Conservation (phyloP, 2,113 vertebrate genomes). For the Sardina pilchardus region DNA sequence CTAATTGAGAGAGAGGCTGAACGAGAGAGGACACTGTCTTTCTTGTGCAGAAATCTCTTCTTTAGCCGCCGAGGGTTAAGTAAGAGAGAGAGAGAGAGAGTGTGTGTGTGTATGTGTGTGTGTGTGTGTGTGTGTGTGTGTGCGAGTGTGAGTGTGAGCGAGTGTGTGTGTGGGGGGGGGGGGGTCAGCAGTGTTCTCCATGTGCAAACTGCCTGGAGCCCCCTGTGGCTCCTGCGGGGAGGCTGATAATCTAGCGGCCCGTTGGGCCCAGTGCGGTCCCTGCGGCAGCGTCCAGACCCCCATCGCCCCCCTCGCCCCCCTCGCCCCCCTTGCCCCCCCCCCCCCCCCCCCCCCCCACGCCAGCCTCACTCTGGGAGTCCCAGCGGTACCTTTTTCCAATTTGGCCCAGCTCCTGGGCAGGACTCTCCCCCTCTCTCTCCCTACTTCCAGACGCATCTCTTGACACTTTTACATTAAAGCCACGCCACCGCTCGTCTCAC, state of each 20-base stretch:
- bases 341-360: background rate
- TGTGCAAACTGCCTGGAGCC: constrained; percentile 7
- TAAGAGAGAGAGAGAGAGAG: background rate
- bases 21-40: background rate
- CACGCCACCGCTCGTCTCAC: constrained; percentile 52
- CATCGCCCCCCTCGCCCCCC: constrained; percentile 14
- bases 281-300: background rate
- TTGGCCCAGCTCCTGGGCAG: constrained; percentile 65
- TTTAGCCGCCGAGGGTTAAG: background rate
- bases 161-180: background rate
- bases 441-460: constrained; percentile 31
- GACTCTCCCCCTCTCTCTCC: constrained; percentile 55
- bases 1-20: background rate
- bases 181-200: constrained; percentile 6
- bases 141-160: background rate
- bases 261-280: constrained; percentile 26
- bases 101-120: background rate
- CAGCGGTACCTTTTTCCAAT: constrained; percentile 71
- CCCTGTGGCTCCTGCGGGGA: background rate
- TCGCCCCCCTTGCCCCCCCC: constrained; percentile 47
- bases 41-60: background rate
- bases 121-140: background rate
- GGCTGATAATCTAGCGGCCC: constrained; percentile 64
- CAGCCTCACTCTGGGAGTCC: constrained; percentile 62
- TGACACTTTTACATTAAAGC: constrained; percentile 72